Evolutionary conservation across 2,113 vertebrate species (phyloP), one percentile per base, ranked within the genome.

Genomic region (Siniperca chuatsi): DNA sequence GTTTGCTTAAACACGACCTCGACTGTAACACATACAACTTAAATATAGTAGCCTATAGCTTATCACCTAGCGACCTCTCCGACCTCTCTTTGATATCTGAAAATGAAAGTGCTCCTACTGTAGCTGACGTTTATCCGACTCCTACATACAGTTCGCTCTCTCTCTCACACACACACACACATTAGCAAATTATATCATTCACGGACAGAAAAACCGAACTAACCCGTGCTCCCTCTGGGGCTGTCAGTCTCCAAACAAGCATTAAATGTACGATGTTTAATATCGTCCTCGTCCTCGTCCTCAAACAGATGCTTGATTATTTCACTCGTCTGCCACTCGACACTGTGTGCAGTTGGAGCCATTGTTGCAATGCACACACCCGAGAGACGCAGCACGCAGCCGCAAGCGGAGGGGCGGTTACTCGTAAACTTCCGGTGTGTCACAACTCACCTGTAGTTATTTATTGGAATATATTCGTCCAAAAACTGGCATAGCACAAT

Each of bases 241-340:
- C 87, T 2, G 78, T 95, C 94, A 0, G 21, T 0, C 35, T 92
- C 88, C 55, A 93, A 0, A 1, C 0, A 1, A 0, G 0, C 1
- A 1, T 0, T 0, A 4, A 1, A 0, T 0, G 0, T 0, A 2
- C 66, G 13, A 35, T 0, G 0, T 0, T 0, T 0, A 0, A 0
- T 2, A 0, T 0, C 1, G 0, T 4, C 1, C 0, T 40, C 33
- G 0, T 13, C 21, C 10, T 87, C 50, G 18, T 90, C 83, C 0
- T 80, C 54, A 0, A 95, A 50, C 1, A 95, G 76, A 62, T 0
- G 91, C 2, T 15, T 0, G 35, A 95, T 65, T 0, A 95, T 88
- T 37, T 11, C 0, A 0, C 0, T 0, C 0, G 94, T 94, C 71
- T 95, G 93, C 20, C 25, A 0, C 29, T 83, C 2, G 0, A 94